Conservation (phyloP, 2,888 invertebrate genomes). For the Caenorhabditis wallacei region DNA sequence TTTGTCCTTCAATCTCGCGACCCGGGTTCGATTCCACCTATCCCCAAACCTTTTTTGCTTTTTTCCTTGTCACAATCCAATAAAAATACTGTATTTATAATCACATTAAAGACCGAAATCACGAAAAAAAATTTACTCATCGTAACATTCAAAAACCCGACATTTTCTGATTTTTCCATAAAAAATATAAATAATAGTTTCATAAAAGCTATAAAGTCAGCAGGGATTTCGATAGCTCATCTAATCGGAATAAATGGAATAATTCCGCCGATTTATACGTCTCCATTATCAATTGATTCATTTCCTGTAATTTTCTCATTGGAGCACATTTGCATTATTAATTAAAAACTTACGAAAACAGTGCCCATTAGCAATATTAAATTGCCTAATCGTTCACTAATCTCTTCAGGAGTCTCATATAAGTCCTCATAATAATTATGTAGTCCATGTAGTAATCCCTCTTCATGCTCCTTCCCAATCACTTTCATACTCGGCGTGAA, state of each 20-base stretch:
- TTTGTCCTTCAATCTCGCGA: neutral
- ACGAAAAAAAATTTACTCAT: neutral
- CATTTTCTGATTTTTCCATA: constrained; percentile 4
- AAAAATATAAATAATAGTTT: neutral
- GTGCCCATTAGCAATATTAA: constrained; percentile 69
- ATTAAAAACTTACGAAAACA: constrained; percentile 64
- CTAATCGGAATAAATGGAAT: constrained; percentile 61
- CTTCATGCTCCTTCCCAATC: constrained; percentile 68
- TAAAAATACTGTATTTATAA: neutral
- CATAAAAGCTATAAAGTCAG: constrained; percentile 34
- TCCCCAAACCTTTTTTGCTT: neutral
- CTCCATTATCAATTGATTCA: constrained; percentile 66
- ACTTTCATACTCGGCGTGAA: constrained; percentile 62
- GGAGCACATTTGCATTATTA: neutral
- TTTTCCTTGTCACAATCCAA: neutral
- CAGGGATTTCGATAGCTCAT: constrained; percentile 56
- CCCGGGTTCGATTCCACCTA: neutral
- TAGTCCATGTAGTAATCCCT: constrained; percentile 57
- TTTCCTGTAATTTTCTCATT: constrained; percentile 57
- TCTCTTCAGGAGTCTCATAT: constrained; percentile 38
- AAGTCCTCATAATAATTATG: constrained; percentile 65
- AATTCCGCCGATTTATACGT: constrained; percentile 65
- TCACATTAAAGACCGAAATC: neutral
- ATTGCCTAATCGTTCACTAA: constrained; percentile 62
- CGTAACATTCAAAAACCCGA: neutral